These are phyloP conservation scores for Limnephilus marmoratus DNA, from an alignment of 2,888 invertebrate species.

Conservation along the genomic window DNA sequence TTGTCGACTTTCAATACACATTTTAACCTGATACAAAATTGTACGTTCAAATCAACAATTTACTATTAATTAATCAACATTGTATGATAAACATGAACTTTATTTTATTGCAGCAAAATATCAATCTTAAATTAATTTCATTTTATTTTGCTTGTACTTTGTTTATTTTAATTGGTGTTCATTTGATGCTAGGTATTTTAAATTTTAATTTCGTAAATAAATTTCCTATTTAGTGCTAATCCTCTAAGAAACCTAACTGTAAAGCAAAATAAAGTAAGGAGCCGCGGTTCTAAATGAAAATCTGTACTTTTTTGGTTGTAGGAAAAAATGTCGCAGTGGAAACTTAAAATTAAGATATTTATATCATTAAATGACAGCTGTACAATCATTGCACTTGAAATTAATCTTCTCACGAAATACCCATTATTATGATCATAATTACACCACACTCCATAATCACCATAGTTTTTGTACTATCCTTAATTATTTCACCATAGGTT, in stretches of 20 bases:
- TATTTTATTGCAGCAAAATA: no score
- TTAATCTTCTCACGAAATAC: slow-evolving; percentile 50
- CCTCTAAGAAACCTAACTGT: slow-evolving; percentile 43
- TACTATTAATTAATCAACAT: not conserved
- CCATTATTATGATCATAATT: not conserved
- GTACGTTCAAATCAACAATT: not conserved
- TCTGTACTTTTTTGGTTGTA: slow-evolving; percentile 56
- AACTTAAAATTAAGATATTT: slow-evolving; percentile 46
- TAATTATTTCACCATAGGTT: slow-evolving; percentile 45
- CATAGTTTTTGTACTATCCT: slow-evolving; percentile 48
- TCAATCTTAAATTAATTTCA: not conserved
- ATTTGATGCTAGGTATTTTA: not conserved
- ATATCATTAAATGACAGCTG: slow-evolving; percentile 60
- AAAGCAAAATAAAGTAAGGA: slow-evolving; percentile 43
- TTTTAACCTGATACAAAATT: slow-evolving; percentile 6
- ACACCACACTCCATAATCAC: slow-evolving; percentile 41
- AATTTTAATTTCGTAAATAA: not conserved
- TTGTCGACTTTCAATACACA: slow-evolving; percentile 38
- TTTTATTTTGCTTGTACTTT: not conserved
- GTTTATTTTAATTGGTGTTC: not conserved
- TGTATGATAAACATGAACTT: not conserved
- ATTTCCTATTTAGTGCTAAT: slow-evolving; percentile 38
- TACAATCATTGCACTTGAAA: slow-evolving; percentile 63
- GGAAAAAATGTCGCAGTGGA: slow-evolving; percentile 30
- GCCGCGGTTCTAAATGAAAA: slow-evolving; percentile 55